These are phyloP conservation scores for Lophius americanus DNA, from an alignment of 2,797 vertebrate genomes.

Conservation along the genomic window DNA sequence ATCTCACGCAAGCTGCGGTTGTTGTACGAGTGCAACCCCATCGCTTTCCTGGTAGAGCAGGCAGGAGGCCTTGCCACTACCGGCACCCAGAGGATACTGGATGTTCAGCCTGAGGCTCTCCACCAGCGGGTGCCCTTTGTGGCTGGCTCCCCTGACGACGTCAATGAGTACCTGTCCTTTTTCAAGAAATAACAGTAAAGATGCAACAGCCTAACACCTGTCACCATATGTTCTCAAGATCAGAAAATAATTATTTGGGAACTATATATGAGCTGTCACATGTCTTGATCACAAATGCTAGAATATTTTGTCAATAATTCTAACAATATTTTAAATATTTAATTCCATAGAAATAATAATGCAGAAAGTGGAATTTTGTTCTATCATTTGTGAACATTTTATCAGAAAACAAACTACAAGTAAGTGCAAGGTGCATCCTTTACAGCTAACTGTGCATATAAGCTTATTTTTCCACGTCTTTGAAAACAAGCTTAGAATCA, in stretches of 20 bases:
- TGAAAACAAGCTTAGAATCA: not conserved
- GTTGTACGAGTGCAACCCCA: conserved; percentile 96
- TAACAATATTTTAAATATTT: no score
- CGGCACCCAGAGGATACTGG: conserved; percentile 87
- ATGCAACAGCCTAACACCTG: no score
- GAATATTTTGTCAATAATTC: no score
- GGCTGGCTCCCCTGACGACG: conserved; percentile 92
- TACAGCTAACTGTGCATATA: not conserved
- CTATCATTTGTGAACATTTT: no score
- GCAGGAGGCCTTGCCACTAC: conserved; percentile 93
- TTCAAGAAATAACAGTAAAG: conserved; percentile 86
- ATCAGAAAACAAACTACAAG: no score
- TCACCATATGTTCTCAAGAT: no score
- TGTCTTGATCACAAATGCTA: no score
- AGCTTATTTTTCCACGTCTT: not conserved
- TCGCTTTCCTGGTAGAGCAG: conserved; percentile 95
- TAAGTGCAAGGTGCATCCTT: not conserved
- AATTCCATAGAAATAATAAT: no score
- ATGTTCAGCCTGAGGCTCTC: conserved; percentile 88
- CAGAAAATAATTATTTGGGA: no score
- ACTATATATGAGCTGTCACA: no score
- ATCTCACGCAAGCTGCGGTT: conserved; percentile 85
- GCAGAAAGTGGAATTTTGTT: no score
- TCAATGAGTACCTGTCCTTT: conserved; percentile 91
- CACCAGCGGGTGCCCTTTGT: conserved; percentile 93